Percentiles rank a stretch among this genome's conserved stretches.
phyloP scores from a whole-genome alignment of 2,888 invertebrate species.

The Yponomeuta malinellus region DNA sequence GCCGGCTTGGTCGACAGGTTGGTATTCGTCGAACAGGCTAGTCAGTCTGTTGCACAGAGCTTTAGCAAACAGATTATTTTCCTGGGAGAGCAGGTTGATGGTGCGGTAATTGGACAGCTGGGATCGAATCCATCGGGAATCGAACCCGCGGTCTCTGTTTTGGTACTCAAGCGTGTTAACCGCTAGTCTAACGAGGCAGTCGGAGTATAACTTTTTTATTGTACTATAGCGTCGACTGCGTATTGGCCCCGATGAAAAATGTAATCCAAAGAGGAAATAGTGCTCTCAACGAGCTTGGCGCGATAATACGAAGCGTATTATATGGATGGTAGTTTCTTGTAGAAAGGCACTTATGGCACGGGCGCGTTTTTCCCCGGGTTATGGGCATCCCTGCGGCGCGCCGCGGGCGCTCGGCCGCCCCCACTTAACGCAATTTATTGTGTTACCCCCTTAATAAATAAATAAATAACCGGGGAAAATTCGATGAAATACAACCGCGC shows the following conservation, averaged over 20 bases:
- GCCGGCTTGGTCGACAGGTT: no score
- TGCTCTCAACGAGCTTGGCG: not conserved
- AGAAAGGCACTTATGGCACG: constrained; percentile 69
- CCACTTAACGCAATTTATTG: constrained; percentile 75
- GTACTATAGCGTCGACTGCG: not conserved
- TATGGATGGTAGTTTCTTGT: constrained; percentile 38
- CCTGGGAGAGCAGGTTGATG: no score
- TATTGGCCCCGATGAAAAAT: not conserved
- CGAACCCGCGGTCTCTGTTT: no score
- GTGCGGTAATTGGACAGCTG: no score
- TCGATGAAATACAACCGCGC: constrained; percentile 63
- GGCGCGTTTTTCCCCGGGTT: constrained; percentile 67
- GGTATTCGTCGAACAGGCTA: no score
- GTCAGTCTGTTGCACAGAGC: no score
- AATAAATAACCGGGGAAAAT: constrained; percentile 73
- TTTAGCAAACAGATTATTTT: no score
- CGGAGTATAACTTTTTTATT: no score
- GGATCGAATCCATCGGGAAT: no score
- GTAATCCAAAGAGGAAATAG: not conserved
- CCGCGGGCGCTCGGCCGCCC: constrained; percentile 65
- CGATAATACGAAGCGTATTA: constrained; percentile 5
- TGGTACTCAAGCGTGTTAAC: no score
- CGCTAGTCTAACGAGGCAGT: no score
- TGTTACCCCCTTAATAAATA: constrained; percentile 72
- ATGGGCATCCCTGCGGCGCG: constrained; percentile 64